These are phyloP conservation scores for Australoheros scitulus DNA, from an alignment of 2,113 vertebrate genomes.

Conservation along the genomic window DNA sequence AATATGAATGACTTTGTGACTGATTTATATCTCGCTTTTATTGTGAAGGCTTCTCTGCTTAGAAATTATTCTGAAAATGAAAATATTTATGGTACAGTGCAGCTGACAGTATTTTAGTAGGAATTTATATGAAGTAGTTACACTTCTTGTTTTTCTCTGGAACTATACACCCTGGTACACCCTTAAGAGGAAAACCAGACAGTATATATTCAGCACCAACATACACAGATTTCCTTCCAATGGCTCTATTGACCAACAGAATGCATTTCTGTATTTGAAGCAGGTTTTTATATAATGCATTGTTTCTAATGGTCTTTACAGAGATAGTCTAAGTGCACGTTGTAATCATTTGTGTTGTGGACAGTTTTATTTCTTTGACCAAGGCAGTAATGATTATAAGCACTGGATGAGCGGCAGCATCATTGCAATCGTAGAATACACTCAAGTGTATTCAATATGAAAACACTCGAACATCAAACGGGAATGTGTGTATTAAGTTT, in stretches of 20 bases:
- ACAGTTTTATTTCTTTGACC: background rate
- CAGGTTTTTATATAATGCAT: background rate
- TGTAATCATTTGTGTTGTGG: background rate
- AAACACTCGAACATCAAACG: background rate
- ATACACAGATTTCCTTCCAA: no score
- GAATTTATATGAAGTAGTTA: background rate
- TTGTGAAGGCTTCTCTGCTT: background rate
- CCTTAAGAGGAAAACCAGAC: background rate
- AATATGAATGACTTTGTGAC: background rate
- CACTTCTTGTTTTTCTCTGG: background rate
- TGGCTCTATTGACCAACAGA: background rate
- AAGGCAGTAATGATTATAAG: background rate
- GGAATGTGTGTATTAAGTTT: no score
- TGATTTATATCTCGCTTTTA: background rate
- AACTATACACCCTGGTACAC: background rate
- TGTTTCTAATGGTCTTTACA: background rate
- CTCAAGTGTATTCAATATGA: background rate
- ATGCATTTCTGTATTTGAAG: background rate
- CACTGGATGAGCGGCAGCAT: background rate
- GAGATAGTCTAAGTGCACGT: background rate
- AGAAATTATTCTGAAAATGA: background rate
- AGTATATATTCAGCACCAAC: no score
- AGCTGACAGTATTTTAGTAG: background rate
- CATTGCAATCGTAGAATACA: background rate
- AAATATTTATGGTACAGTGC: background rate